A percentile compares a stretch with the other conserved stretches of the same genome.
These are phyloP conservation scores for Oxygymnocypris stewartii DNA, from an alignment of 2,113 vertebrate species.

Conservation along the genomic window DNA sequence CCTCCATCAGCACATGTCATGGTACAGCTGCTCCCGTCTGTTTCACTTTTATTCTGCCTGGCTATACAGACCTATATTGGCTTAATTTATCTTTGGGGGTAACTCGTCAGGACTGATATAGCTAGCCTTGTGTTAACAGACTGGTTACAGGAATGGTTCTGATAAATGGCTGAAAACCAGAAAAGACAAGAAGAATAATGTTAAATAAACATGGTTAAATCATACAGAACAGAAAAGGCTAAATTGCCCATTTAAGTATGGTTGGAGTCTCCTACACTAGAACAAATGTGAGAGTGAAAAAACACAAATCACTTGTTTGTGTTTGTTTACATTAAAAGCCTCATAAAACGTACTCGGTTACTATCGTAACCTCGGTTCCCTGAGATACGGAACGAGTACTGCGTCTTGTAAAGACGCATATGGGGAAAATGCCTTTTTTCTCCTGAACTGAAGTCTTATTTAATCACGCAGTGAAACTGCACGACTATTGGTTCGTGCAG, in stretches of 20 bases:
- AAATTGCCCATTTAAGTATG: background rate
- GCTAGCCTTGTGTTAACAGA: slow-evolving; percentile 53
- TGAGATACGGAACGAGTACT: too few relatives aligned
- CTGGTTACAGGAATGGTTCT: slow-evolving; percentile 50
- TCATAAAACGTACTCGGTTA: too few relatives aligned
- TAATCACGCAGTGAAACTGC: too few relatives aligned
- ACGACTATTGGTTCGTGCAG: too few relatives aligned
- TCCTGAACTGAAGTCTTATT: too few relatives aligned
- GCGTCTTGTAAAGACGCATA: too few relatives aligned
- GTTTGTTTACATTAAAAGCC: background rate
- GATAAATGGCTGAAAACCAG: slow-evolving; percentile 49
- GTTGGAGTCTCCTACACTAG: background rate
- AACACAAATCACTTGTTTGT: slow-evolving; percentile 1
- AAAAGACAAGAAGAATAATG: slow-evolving; percentile 51
- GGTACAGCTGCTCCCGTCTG: slow-evolving; percentile 66
- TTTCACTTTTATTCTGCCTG: slow-evolving; percentile 57
- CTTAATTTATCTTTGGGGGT: slow-evolving; percentile 62
- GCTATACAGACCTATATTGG: slow-evolving; percentile 49
- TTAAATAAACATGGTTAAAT: background rate
- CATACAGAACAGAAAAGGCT: background rate
- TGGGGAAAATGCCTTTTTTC: too few relatives aligned
- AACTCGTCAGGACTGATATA: slow-evolving; percentile 55
- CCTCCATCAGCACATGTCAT: slow-evolving; percentile 56
- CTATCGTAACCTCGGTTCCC: too few relatives aligned
- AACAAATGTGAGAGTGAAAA: background rate